Evolutionary conservation across 2,888 invertebrate genomes (phyloP).

Genomic region (Pristionchus arcanus): DNA sequence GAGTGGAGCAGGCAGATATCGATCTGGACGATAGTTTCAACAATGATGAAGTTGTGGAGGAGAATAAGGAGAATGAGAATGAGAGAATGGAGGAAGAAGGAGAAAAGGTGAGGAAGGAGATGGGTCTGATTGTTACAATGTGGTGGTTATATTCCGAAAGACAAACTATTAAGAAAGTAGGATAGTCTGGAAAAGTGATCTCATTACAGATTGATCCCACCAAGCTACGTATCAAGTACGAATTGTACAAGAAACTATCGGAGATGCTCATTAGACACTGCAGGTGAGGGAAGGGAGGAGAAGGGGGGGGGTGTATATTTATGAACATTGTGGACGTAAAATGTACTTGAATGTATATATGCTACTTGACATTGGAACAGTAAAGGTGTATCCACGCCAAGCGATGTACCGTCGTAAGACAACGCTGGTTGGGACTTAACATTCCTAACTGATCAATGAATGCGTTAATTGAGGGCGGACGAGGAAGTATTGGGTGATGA

Average conservation of each 20-base stretch:
- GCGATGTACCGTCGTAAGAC: too few species aligned
- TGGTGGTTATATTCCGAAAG: neutral
- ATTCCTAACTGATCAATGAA: neutral
- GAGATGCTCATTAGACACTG: slow-evolving; percentile 90
- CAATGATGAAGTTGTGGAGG: slow-evolving; percentile 58
- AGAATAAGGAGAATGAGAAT: slow-evolving; percentile 60
- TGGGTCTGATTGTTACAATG: too few species aligned
- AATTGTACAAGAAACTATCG: slow-evolving; percentile 93
- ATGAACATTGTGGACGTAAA: too few species aligned
- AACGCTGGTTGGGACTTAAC: too few species aligned
- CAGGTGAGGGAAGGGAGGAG: neutral
- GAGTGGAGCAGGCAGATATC: slow-evolving; percentile 98
- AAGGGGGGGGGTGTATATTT: neutral
- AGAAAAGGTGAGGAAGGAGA: neutral
- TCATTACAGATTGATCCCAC: slow-evolving; percentile 64
- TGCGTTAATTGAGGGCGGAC: slow-evolving; percentile 81
- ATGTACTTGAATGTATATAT: too few species aligned
- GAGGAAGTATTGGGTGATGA: slow-evolving; percentile 83
- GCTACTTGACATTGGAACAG: too few species aligned
- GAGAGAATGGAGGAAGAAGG: neutral
- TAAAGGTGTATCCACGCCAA: too few species aligned
- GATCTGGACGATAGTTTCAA: slow-evolving; percentile 89
- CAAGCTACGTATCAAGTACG: slow-evolving; percentile 86
- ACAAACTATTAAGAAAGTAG: neutral
- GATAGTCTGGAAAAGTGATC: neutral